Percentiles rank a stretch among this genome's conserved stretches.
phyloP scores from a whole-genome alignment of 2,888 invertebrate species.

The Seira ritae region DNA sequence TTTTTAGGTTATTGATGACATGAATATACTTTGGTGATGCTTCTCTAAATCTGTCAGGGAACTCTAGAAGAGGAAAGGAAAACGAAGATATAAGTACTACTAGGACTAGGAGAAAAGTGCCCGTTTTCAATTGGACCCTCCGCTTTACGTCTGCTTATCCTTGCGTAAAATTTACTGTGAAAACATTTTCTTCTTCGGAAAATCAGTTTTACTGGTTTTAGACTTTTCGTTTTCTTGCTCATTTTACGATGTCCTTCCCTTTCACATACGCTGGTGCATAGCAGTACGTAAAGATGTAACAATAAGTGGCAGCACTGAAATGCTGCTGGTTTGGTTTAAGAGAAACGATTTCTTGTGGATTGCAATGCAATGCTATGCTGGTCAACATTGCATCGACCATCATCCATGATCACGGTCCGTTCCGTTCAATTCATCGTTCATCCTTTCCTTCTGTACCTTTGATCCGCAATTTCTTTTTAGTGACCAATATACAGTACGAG shows the following conservation, averaged over 20 bases:
- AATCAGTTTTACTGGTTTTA: slow-evolving; percentile 53
- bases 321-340: too few relatives aligned
- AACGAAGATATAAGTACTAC: neutral
- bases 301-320: too few relatives aligned
- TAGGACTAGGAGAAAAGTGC: slow-evolving; percentile 23
- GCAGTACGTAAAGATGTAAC: too few relatives aligned
- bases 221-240: slow-evolving; percentile 28
- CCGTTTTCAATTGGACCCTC: slow-evolving; percentile 58
- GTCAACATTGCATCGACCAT: too few relatives aligned
- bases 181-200: slow-evolving; percentile 58
- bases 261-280: neutral
- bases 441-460: neutral
- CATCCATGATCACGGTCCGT: neutral
- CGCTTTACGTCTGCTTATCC: slow-evolving; percentile 53
- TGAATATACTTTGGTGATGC: slow-evolving; percentile 13
- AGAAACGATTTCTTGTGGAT: neutral
- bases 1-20: slow-evolving; percentile 35
- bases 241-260: slow-evolving; percentile 37
- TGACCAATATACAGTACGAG: neutral
- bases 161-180: slow-evolving; percentile 62
- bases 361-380: neutral
- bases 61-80: slow-evolving; percentile 6
- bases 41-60: slow-evolving; percentile 12
- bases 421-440: neutral
- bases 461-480: neutral